Evolutionary conservation across 2,888 invertebrate genomes (phyloP), one percentile per base, ranked within the genome.

Genomic region (Tinea semifulvella): DNA sequence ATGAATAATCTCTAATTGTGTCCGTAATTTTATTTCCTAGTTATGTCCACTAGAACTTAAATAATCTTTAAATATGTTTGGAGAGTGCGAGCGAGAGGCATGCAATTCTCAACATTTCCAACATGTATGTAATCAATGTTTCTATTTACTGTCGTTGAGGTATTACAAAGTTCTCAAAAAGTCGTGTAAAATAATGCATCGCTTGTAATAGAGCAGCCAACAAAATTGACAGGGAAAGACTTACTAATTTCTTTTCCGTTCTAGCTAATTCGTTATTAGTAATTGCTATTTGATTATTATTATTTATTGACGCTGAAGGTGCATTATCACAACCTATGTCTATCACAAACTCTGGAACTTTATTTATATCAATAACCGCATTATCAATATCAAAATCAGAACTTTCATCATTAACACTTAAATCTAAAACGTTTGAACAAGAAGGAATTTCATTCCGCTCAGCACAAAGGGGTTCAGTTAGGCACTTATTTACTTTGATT

Each of bases 201-300:
- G 85, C 86, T 63, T 86, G 86, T 25, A 86, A 56, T 54, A 86
- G 59, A 19, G 86, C 86, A 14, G 86, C 86, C 39, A 86, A 69
- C 11, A 86, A 65, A 51, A 86, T 74, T 38, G 86, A 86, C 25
- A 86, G 60, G 14, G 86, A 85, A 44, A 86, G 61, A 50, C 85
- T 85, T 40, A 86, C 81, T 53, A 86, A 60, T 62, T 83, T 84
- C 56, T 77, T 73, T 52, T 80, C 81, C 4, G 68, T 19, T 50
- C 61, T 63, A 39, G 63, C 82, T 42, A 80, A 56, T 62, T 73
- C 79, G 57, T 77, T 80, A 63, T 68, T 72, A 47, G 50, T 53
- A 49, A 77, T 70, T 66, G 79, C 76, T 69, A 80, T 73, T 68
- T 79, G 65, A 63, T 60, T 61, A 66, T n/a, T n/a, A n/a, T n/a